These are phyloP conservation scores for Cervus canadensis DNA, from an alignment of 2,113 vertebrate genomes.

Conservation along the genomic window DNA sequence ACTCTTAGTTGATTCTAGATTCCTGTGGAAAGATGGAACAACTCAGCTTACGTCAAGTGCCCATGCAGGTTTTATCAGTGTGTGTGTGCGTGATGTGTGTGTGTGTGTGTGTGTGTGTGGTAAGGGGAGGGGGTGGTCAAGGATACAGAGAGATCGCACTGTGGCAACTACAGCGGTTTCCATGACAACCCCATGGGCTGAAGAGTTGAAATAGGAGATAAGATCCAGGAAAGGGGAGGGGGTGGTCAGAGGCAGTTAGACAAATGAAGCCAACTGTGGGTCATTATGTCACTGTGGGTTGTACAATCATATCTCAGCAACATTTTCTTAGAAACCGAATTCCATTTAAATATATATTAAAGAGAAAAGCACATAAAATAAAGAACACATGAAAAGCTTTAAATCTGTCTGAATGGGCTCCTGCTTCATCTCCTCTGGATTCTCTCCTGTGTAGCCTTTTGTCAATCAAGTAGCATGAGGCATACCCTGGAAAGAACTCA, in stretches of 20 bases:
- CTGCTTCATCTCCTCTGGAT: neutral
- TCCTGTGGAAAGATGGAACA: neutral
- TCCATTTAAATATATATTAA: neutral
- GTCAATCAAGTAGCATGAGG: neutral
- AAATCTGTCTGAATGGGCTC: neutral
- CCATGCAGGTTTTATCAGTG: neutral
- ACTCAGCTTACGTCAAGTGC: neutral
- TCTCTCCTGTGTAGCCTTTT: neutral
- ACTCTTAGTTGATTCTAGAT: neutral
- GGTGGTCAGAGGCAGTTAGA: neutral
- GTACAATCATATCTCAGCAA: neutral
- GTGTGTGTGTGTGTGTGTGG: neutral
- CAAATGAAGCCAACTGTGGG: neutral
- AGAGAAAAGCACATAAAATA: neutral
- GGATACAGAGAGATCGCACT: neutral
- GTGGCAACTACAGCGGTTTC: neutral
- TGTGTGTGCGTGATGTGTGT: neutral
- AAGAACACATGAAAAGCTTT: neutral
- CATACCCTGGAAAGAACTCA: neutral
- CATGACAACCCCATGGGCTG: neutral
- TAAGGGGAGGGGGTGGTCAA: rapidly evolving
- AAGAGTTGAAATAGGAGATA: neutral
- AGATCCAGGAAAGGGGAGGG: neutral
- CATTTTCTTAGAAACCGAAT: neutral
- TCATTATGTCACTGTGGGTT: neutral